Percentiles rank a stretch among this genome's conserved stretches.
These are phyloP conservation scores for Thymelicus lineola DNA, from an alignment of 2,888 invertebrate species.

Conservation along the genomic window DNA sequence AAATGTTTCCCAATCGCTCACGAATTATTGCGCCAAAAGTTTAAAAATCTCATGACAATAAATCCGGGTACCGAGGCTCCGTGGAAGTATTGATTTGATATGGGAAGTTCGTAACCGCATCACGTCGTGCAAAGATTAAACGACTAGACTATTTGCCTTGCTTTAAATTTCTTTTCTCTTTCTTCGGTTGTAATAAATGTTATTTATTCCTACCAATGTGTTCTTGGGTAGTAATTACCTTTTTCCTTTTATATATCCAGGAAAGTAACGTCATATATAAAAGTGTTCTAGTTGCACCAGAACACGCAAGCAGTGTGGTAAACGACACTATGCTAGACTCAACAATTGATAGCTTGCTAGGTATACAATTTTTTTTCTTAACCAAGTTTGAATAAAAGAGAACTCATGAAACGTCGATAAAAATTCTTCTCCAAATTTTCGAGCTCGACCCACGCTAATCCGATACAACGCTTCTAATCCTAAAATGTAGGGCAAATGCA, in stretches of 20 bases:
- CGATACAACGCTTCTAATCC: conserved; percentile 8
- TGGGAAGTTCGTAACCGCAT: conserved; percentile 18
- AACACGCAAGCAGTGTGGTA: no score
- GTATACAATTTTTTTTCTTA: no score
- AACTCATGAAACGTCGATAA: no score
- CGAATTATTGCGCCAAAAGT: neutral
- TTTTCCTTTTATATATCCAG: no score
- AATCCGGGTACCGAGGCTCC: conserved; percentile 1
- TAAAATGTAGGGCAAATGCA: conserved; percentile 23
- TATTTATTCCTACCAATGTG: neutral
- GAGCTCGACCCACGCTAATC: neutral
- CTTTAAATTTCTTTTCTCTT: conserved; percentile 1
- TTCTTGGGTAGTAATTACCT: neutral
- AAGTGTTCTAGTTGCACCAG: no score
- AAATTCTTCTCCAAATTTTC: neutral
- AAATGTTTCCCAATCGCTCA: neutral
- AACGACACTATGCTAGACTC: no score
- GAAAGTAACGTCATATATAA: no score
- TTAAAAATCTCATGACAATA: conserved; percentile 10
- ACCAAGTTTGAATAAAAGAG: no score
- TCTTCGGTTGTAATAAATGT: neutral
- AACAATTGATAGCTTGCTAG: no score
- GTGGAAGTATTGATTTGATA: conserved; percentile 10
- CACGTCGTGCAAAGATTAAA: conserved; percentile 14
- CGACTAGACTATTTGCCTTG: conserved; percentile 8